Percentiles rank a stretch among this genome's conserved stretches.
phyloP scores from a whole-genome alignment of 1,140 invertebrate species.

The Pogonognathellus flavescens region DNA sequence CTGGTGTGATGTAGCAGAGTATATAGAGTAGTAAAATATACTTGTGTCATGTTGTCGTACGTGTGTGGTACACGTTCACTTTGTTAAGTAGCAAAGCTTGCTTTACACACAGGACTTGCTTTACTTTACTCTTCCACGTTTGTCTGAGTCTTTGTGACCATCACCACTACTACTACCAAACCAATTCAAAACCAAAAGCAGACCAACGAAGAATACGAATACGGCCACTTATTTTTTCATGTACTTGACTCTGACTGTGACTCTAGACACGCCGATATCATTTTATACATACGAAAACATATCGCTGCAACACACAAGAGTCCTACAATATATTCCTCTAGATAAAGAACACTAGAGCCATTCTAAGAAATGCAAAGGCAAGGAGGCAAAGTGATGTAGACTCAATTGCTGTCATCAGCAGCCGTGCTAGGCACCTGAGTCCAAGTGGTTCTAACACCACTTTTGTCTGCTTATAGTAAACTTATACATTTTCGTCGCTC shows the following conservation, averaged over 20 bases:
- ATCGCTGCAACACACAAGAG: neutral
- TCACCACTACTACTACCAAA: neutral
- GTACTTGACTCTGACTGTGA: slow-evolving; percentile 9
- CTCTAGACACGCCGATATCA: too few species aligned
- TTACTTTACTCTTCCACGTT: too few species aligned
- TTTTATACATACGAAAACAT: neutral
- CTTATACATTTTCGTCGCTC: neutral
- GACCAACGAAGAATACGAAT: neutral
- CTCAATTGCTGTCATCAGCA: slow-evolving; percentile 44
- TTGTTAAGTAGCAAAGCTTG: neutral
- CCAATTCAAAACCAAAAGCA: slow-evolving; percentile 1
- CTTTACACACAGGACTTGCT: neutral
- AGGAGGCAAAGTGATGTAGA: neutral
- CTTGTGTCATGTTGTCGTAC: neutral
- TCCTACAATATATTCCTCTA: neutral
- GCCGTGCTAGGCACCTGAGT: slow-evolving; percentile 27
- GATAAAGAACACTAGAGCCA: neutral
- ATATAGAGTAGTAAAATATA: neutral
- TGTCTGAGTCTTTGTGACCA: neutral
- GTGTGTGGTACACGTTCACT: neutral
- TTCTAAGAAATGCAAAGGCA: neutral
- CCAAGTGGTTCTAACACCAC: slow-evolving; percentile 9
- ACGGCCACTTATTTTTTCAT: neutral
- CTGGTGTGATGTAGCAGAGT: neutral
- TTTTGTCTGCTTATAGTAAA: neutral